Conservation (phyloP, 2,888 invertebrate species). For the Microplitis manilae region DNA sequence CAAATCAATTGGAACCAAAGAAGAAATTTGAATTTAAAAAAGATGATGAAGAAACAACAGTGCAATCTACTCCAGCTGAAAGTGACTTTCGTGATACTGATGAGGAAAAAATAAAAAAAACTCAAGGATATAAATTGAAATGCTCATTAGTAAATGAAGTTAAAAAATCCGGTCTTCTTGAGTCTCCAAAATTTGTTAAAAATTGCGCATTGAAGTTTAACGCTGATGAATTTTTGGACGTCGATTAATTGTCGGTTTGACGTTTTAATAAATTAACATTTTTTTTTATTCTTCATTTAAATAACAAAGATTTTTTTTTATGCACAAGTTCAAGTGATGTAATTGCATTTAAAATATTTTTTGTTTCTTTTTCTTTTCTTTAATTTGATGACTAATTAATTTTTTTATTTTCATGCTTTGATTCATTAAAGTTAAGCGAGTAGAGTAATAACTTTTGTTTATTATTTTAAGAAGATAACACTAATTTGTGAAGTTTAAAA, state of each 20-base stretch:
- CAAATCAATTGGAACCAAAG: not conserved
- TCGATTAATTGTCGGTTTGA: not conserved
- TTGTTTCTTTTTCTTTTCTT: not conserved
- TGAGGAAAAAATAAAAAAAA: not conserved
- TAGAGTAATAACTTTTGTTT: no score
- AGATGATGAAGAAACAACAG: no score
- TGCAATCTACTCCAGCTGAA: not conserved
- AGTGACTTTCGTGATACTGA: not conserved
- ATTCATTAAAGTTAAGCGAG: not conserved
- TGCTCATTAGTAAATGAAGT: constrained; percentile 39
- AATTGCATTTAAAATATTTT: not conserved
- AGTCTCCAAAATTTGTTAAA: not conserved
- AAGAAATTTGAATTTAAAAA: not conserved
- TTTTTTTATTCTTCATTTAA: not conserved
- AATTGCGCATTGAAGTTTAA: constrained; percentile 10
- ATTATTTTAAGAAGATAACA: no score
- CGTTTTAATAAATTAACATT: not conserved
- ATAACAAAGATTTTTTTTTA: not conserved
- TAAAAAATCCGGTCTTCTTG: constrained; percentile 29
- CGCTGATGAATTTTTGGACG: not conserved
- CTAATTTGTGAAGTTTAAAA: no score
- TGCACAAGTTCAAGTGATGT: no score
- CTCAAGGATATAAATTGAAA: not conserved
- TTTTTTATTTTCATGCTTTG: not conserved
- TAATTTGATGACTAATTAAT: not conserved